Base-by-base conservation (phyloP, 2,888 invertebrate species). In the Eudasyphora cyanicolor region DNA sequence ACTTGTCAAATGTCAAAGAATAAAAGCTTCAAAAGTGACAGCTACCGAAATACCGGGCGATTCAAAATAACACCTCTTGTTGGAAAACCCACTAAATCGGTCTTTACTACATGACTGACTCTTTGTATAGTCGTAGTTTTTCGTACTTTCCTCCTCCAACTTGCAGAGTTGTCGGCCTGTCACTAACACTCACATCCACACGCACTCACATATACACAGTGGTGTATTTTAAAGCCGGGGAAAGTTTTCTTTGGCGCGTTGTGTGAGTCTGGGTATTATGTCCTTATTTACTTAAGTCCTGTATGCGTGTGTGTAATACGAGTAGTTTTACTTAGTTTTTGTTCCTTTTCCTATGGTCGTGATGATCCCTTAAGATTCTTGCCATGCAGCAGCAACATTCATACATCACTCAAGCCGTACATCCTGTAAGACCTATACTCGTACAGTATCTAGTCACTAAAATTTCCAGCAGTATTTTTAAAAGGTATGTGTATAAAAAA, bases 311-410 rank as follows among this genome's bases (percentile, higher is more conserved):
- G 29, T 57, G 27, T 10, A 8, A n/a, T 54, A 35, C 32, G 2
- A 67, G 38, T 35, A 45, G 21, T 2, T 57, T 45, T 75, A n/a
- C n/a, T n/a, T 45, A 78, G 71, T 21, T 69, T 12, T 4, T 70
- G 49, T 35, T 64, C 2, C 21, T 70, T 54, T 60, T 64, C 32
- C 38, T 12, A 17, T 8, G 19, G 32, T 19, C 42, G 32, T 57
- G 7, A 45, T 75, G 78, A 78, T 82, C 82, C 82, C 75, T 75
- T 78, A 75, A 82, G 69, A 51, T 76, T 27, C 54, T 70, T 62
- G 62, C 1, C 67, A 42, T 32, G 57, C 4, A n/a, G 62, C 62
- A 62, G 62, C 62, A 76, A 57, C 62, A 64, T 42, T 62, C 60
- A 76, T 78, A 62, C 75, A 78, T 62, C 75, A 70, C 38, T 51